Evolutionary conservation across 2,113 vertebrate genomes (phyloP), one percentile per base, ranked within the genome.

Genomic region (Lophotis ruficrista): DNA sequence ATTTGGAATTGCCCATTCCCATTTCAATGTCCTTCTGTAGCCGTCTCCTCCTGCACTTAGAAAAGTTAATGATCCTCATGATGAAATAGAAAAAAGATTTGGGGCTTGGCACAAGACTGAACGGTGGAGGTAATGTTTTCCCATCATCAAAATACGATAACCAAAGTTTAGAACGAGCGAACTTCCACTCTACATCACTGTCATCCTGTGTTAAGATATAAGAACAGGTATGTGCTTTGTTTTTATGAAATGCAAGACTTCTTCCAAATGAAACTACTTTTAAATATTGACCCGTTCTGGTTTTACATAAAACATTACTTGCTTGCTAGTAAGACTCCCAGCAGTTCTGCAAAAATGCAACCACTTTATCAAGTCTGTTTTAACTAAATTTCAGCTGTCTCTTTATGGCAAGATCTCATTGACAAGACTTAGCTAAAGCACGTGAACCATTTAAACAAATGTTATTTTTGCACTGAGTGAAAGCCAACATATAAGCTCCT

Each of bases 111-210:
- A 99, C 98, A 56, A 99, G 97, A 96, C 98, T 99, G 98, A 99
- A 99, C 0, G 99, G 99, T 35, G 99, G 99, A 54, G 99, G 99
- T 60, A 99, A 98, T 3, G 99, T 99, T 94, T 99, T 99, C 15
- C 99, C 99, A 69, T 98, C 98, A 96, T 99, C 99, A 89, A 99
- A 99, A 92, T 99, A 99, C 0, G 98, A 99, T 43, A 99, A 93
- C 99, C 99, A 99, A 51, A 99, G 98, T 87, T 99, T 99, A 25
- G 99, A 99, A 47, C 99, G 98, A 33, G 99, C 99, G 43, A 99
- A 99, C 87, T 99, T 99, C 99, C 99, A 99, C 80, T 99, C 99
- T 33, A 99, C 99, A 14, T 99, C 99, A 54, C 99, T 98, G 96
- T 99, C 99, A 87, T 99, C 98, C 99, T 99, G 93, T 27, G 35